Base-by-base conservation (phyloP, 2,888 invertebrate species). In the Morpho achilles region DNA sequence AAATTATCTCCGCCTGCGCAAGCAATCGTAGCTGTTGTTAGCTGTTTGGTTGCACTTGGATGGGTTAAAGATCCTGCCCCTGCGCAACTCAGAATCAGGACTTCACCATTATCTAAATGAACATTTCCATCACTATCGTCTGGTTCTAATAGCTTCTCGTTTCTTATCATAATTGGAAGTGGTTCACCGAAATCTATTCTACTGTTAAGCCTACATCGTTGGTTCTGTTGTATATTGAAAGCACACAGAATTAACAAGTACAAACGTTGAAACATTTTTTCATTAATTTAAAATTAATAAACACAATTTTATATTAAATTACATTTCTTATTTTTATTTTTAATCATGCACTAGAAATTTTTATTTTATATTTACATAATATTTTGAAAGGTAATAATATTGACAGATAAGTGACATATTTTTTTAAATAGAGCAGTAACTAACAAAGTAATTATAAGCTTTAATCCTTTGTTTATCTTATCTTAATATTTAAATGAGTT, bases 111-210 rank as follows among this genome's bases (percentile, higher is more conserved):
- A 4, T 75, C 68, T 8, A 90, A 40, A 6, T 77, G 67, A 0
- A 89, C 67, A 45, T 84, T 82, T 0, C 88, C 89, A 23, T 65
- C 58, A 1, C 58, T 63, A 55, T 87, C 85, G 8, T 73, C 77
- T 0, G 89, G 89, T 61, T 88, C 87, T 44, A 90, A 57, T 5
- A 87, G 74, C 45, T 54, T 67, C 0, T 75, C 82, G 52, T 86
- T 63, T 56, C 74, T 76, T 42, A 90, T 46, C 8, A 89, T 76
- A 0, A 87, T 66, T 0, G 89, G 89, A 1, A 83, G 71, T 0
- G 87, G 87, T 67, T 88, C 74, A 0, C 74, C 67, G 16, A 90
- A 89, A 63, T 89, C 74, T 7, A 66, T 60, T 22, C 87, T 69
- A 1, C 79, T 70, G 48, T 87, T 81, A 0, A 90, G 64, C 22